phyloP scores from a whole-genome alignment of 2,113 vertebrate genomes.

The Corythoichthys intestinalis region DNA sequence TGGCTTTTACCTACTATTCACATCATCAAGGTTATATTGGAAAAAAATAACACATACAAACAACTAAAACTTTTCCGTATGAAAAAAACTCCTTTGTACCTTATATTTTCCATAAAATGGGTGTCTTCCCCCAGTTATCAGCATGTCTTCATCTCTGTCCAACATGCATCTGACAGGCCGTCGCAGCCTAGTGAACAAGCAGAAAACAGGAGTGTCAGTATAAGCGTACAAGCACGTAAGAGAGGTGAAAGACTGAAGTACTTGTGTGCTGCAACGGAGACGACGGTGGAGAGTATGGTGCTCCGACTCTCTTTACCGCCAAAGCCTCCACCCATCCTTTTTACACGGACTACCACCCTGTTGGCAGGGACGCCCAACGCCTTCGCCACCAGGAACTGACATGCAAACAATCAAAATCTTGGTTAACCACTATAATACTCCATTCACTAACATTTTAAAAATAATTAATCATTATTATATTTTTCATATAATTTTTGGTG shows the following conservation, averaged over 20 bases:
- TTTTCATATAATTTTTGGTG: too few relatives aligned
- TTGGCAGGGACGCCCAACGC: slow-evolving; percentile 83
- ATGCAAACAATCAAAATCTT: background rate
- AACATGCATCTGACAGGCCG: slow-evolving; percentile 88
- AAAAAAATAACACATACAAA: too few relatives aligned
- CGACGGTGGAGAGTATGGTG: slow-evolving; percentile 78
- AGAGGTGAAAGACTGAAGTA: slow-evolving; percentile 40
- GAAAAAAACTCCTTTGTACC: slow-evolving; percentile 56
- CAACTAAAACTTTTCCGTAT: too few relatives aligned
- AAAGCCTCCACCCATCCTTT: slow-evolving; percentile 94
- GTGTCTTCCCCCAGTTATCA: slow-evolving; percentile 88
- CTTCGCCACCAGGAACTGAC: slow-evolving; percentile 75
- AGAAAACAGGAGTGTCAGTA: background rate
- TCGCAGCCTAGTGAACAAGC: slow-evolving; percentile 69
- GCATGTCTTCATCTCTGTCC: slow-evolving; percentile 94
- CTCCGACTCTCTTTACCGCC: slow-evolving; percentile 91
- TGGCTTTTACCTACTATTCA: too few relatives aligned
- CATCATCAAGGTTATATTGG: too few relatives aligned
- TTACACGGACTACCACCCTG: slow-evolving; percentile 83
- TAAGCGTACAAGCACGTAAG: background rate
- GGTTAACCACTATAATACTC: background rate
- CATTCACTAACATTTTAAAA: too few relatives aligned
- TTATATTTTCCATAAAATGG: slow-evolving; percentile 89
- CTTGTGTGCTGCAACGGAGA: slow-evolving; percentile 88
- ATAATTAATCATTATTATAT: too few relatives aligned